Evolutionary conservation across 2,113 vertebrate species (phyloP).

Genomic region (Varanus salvator): DNA sequence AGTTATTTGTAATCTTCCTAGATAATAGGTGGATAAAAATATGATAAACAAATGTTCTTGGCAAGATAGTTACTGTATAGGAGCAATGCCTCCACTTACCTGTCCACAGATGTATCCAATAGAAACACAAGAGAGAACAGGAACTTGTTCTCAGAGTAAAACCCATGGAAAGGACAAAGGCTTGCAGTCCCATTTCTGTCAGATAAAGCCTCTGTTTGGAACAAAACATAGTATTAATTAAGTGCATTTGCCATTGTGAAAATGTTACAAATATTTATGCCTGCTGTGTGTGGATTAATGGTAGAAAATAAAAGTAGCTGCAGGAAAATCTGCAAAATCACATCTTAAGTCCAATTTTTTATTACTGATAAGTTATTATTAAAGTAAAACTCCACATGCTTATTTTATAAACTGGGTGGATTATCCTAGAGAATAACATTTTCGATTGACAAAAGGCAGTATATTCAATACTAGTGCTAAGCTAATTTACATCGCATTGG

Average conservation of each 20-base stretch:
- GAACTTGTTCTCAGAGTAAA: not conserved
- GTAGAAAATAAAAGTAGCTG: conserved; percentile 17
- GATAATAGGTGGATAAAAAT: too few relatives aligned
- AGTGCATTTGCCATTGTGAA: conserved; percentile 9
- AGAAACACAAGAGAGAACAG: not conserved
- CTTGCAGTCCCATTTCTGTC: too few relatives aligned
- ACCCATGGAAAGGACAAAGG: too few relatives aligned
- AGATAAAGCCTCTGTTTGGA: not conserved
- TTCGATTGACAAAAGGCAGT: not conserved
- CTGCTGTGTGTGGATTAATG: not conserved
- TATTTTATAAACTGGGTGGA: not conserved
- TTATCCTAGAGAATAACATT: conserved; percentile 3
- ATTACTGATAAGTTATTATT: not conserved
- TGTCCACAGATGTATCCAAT: not conserved
- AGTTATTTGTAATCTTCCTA: too few relatives aligned
- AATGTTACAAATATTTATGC: conserved; percentile 24
- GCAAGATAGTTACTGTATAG: not conserved
- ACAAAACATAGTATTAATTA: not conserved
- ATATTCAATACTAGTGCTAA: too few relatives aligned
- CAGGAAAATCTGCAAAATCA: conserved; percentile 14
- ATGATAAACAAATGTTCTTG: too few relatives aligned
- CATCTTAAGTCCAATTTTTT: conserved; percentile 20
- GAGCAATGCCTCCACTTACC: not conserved
- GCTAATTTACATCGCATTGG: too few relatives aligned
- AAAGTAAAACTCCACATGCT: conserved; percentile 16